Evolutionary conservation across 2,797 vertebrate genomes (phyloP).

Genomic region (Siniperca undulata): DNA sequence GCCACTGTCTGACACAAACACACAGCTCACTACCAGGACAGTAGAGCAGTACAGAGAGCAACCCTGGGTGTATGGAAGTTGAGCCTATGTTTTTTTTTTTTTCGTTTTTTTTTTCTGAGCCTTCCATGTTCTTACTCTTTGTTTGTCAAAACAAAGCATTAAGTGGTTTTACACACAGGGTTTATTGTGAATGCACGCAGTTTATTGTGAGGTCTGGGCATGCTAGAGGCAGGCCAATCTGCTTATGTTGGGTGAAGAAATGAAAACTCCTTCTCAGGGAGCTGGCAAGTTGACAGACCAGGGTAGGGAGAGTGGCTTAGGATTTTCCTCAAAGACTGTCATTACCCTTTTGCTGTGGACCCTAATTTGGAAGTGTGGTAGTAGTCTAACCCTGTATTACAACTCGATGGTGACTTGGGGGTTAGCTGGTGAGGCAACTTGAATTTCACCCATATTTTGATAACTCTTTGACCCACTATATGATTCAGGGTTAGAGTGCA

Average conservation of each 20-base stretch:
- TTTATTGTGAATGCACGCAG: constrained; percentile 72
- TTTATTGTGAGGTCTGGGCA: constrained; percentile 67
- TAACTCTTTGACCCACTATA: constrained; percentile 75
- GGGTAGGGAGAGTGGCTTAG: constrained; percentile 72
- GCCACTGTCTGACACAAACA: constrained; percentile 78
- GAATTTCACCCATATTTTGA: constrained; percentile 79
- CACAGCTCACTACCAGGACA: constrained; percentile 29
- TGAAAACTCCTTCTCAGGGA: constrained; percentile 62
- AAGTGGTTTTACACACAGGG: constrained; percentile 74
- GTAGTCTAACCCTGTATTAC: constrained; percentile 82
- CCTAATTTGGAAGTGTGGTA: constrained; percentile 83
- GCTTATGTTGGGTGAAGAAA: constrained; percentile 76
- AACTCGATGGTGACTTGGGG: constrained; percentile 71
- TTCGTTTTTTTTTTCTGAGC: neutral
- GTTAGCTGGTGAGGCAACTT: constrained; percentile 70
- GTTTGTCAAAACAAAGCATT: constrained; percentile 81
- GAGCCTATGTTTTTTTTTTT: neutral
- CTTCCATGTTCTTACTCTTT: constrained; percentile 66
- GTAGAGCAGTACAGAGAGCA: constrained; percentile 17
- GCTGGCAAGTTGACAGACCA: constrained; percentile 76
- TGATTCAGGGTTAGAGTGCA: constrained; percentile 59
- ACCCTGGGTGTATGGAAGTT: constrained; percentile 27
- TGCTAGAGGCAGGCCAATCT: constrained; percentile 57
- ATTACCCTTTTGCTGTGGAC: constrained; percentile 78
- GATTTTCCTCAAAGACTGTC: constrained; percentile 81